Evolutionary conservation across 2,797 vertebrate species (phyloP), one percentile per base, ranked within the genome.

Genomic region (Anas flavirostris): DNA sequence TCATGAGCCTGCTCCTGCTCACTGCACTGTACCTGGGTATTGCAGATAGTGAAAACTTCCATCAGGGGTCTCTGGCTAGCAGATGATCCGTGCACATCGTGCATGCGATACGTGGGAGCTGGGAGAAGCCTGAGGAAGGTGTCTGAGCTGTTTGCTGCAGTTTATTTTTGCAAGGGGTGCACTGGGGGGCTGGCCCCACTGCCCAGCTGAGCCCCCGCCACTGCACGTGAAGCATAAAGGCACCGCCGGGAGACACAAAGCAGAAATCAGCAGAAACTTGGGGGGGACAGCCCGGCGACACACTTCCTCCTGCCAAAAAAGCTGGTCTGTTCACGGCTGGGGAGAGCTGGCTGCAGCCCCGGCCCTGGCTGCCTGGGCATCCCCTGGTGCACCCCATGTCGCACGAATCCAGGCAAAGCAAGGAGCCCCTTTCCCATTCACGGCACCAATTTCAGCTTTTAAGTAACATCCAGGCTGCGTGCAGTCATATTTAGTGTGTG

Each of bases 41-140:
- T 95, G 92, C 91, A 95, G 93, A 92, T 59, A 69, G 88, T 55
- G 59, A 60, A 58, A 94, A 69, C 88, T 84, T 94, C 96, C 96
- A 94, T 96, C 94, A 95, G 94, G 92, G 88, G 94, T 96, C 94
- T 94, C 91, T 96, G 95, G 90, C 67, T 93, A 88, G 78, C 94
- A 96, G 86, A 75, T 58, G 41, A 91, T 94, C 86, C 86, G 62
- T 77, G 17, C 31, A 85, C 44, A 56, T 16, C 18, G 2, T 2
- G 1, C n/a, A 13, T 52, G 68, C 0, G 0, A 55, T 63, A 59
- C 10, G 1, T 0, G 13, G 43, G 52, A 74, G 63, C 76, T 69
- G 5, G 3, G 63, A 78, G 73, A 85, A 64, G 31, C 33, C 69
- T 37, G 66, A 85, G 29, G 55, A 83, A 56, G 74, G 50, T 25